Evolutionary conservation across 2,888 invertebrate species (phyloP), one percentile per base, ranked within the genome.

Genomic region (Spicauda simplicius): DNA sequence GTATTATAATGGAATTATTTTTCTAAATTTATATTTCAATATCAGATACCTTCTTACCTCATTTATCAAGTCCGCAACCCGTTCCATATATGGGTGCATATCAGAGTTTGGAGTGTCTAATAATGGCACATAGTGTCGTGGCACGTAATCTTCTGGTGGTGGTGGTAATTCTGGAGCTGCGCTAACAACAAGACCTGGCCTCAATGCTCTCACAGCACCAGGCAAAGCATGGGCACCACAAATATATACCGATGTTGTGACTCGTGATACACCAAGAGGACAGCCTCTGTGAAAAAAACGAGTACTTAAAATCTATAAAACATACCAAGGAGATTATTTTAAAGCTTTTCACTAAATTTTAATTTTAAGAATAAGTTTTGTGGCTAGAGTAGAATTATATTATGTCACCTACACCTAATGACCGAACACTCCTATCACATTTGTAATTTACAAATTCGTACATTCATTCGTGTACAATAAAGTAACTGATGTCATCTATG

Each of bases 141-240:
- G 90, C 0, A 94, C 94, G 71, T 94, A 95, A 60, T 93, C 92
- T 76, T 94, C 94, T 6, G 95, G 94, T 0, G 92, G 91, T 64
- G 96, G 95, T 0, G 97, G 97, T 56, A 98, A 93, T 81, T 98
- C 98, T 0, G 97, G 95, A 0, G 98, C 97, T 19, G 96, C 96
- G 81, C 97, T 97, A 64, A 98, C 95, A 50, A 98, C 95, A 77
- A 96, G 95, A 1, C 96, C 96, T 61, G 98, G 95, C 56, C 95
- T 95, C 41, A 96, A 89, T 2, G 94, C 94, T 72, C 95, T 94
- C 45, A 98, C 91, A 58, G 95, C 94, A 3, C 95, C 95, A 0
- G 96, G 95, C 59, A 96, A 94, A 0, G 96, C 96, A 60, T 96
- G 95, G 0, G 97, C 97, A 14, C 97, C 97, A 76, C 97, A 96